Evolutionary conservation across 2,797 vertebrate genomes (phyloP).

Genomic region (Decapterus maruadsi): DNA sequence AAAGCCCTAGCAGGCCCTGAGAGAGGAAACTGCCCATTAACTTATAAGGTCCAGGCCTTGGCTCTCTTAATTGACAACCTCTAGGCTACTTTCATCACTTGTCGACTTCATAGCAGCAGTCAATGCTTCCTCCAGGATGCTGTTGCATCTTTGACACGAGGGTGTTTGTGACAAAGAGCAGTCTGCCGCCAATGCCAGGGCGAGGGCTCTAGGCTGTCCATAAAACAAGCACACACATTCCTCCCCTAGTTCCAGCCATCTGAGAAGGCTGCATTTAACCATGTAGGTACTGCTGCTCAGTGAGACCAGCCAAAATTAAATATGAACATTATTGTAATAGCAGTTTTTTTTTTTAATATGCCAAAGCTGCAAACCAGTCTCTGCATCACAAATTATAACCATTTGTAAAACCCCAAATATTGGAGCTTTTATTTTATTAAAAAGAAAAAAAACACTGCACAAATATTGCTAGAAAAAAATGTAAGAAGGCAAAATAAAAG

Average conservation of each 20-base stretch:
- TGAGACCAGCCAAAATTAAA: conserved; percentile 20
- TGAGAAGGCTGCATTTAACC: conserved; percentile 71
- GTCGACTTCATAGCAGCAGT: conserved; percentile 92
- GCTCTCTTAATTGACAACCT: conserved; percentile 93
- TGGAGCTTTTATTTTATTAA: neutral
- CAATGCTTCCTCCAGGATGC: conserved; percentile 93
- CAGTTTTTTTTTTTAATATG: neutral
- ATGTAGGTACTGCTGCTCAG: conserved; percentile 48
- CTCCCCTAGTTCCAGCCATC: conserved; percentile 62
- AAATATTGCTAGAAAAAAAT: neutral
- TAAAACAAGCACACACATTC: conserved; percentile 83
- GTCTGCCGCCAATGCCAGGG: conserved; percentile 79
- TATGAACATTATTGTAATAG: conserved; percentile 4
- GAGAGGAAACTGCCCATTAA: conserved; percentile 90
- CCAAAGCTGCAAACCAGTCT: neutral
- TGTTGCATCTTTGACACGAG: conserved; percentile 88
- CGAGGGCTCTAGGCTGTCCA: conserved; percentile 82
- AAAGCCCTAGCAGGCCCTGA: conserved; percentile 84
- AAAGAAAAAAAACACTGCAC: neutral
- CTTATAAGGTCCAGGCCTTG: conserved; percentile 90
- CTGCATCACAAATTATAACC: neutral
- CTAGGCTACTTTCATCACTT: conserved; percentile 96
- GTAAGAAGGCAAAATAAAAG: neutral
- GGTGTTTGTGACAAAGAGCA: conserved; percentile 92
- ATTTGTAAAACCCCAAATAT: neutral